These are phyloP conservation scores for Cheirogaleus medius DNA, from an alignment of 2,113 vertebrate species.

Conservation along the genomic window DNA sequence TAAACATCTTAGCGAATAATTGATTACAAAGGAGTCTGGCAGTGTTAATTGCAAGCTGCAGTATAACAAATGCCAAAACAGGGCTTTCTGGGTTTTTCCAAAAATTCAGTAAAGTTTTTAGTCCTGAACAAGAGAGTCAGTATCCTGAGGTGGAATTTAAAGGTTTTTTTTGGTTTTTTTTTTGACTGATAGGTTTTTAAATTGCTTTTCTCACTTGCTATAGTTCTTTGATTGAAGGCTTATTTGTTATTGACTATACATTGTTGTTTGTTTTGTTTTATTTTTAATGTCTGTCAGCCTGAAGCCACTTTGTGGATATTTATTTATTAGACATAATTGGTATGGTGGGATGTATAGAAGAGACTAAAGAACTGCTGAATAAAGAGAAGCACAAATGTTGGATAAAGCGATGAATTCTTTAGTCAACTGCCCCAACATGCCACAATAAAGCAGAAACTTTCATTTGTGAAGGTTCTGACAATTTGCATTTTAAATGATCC, in stretches of 20 bases:
- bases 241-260: constrained; percentile 88
- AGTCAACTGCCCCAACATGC: neutral
- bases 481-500: constrained; percentile 62
- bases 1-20: constrained; percentile 84
- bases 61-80: constrained; percentile 81
- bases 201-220: constrained; percentile 92
- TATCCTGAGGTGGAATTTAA: constrained; percentile 91
- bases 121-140: constrained; percentile 88
- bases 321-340: constrained; percentile 44
- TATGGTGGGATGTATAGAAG: neutral
- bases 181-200: constrained; percentile 90
- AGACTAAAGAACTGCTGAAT: neutral
- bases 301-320: constrained; percentile 73
- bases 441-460: constrained; percentile 19
- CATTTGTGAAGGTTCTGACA: constrained; percentile 55
- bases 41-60: constrained; percentile 85
- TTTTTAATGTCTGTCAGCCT: constrained; percentile 76
- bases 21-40: constrained; percentile 84
- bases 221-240: constrained; percentile 93
- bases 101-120: constrained; percentile 87
- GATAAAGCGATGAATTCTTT: constrained; percentile 42
- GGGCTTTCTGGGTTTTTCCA: constrained; percentile 82
- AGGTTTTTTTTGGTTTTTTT: constrained; percentile 63
- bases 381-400: neutral
- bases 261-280: neutral